These are phyloP conservation scores for Oceanodroma leucorhoa DNA, from an alignment of 2,797 vertebrate genomes.

Conservation along the genomic window DNA sequence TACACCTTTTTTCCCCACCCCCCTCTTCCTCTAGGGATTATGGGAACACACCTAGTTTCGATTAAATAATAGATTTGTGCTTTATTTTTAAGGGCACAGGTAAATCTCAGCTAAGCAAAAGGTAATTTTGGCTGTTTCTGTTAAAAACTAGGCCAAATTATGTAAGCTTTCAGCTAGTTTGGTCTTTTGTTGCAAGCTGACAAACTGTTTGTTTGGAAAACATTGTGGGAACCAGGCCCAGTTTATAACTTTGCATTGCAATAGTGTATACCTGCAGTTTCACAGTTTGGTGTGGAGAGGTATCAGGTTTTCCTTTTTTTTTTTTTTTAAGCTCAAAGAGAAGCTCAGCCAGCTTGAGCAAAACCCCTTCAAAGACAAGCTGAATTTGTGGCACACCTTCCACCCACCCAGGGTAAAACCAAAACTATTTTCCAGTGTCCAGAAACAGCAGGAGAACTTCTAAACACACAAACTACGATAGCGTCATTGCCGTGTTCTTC, in stretches of 20 bases:
- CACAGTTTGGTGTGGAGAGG: not conserved
- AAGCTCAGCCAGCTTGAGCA: not conserved
- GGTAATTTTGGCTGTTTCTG: not conserved
- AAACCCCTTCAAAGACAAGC: not conserved
- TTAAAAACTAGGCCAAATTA: not conserved
- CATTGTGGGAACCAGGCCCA: rapidly evolving
- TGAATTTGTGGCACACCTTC: not conserved
- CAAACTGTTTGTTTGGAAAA: not conserved
- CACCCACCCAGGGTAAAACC: rapidly evolving
- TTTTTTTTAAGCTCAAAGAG: not conserved
- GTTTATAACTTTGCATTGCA: rapidly evolving
- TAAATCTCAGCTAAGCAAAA: not conserved
- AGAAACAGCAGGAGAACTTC: not conserved
- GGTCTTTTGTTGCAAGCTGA: not conserved
- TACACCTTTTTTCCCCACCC: not conserved
- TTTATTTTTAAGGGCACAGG: not conserved
- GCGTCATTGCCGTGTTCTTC: rapidly evolving
- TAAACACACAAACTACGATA: rapidly evolving
- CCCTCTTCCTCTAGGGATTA: not conserved
- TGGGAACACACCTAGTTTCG: not conserved
- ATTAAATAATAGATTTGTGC: not conserved
- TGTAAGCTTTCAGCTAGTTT: not conserved
- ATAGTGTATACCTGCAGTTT: not conserved
- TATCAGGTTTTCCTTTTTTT: not conserved
- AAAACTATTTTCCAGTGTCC: not conserved